Conservation (phyloP, 37 sponge, comb jelly and placozoan species). For the Halichondria panicea region DNA sequence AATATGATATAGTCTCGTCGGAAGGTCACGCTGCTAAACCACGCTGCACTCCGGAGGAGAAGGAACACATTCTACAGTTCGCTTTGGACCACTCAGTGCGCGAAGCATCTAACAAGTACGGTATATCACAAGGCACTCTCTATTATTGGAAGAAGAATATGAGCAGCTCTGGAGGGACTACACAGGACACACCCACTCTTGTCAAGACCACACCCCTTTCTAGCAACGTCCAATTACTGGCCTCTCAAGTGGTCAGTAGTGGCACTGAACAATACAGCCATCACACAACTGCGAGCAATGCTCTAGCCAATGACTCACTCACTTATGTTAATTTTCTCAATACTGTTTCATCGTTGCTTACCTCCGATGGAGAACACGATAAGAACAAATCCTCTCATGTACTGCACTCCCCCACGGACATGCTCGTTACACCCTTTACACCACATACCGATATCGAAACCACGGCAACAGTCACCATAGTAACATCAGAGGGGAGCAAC, state of each 20-base stretch:
- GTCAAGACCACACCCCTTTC: too few species aligned
- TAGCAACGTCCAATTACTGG: too few species aligned
- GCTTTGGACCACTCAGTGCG: constrained; percentile 73
- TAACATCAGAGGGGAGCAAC: neutral
- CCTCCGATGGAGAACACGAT: too few species aligned
- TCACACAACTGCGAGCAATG: too few species aligned
- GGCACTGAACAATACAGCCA: too few species aligned
- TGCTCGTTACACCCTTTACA: constrained; percentile 47
- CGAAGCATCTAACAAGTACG: constrained; percentile 74
- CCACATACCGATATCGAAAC: constrained; percentile 3
- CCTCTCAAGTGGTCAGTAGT: too few species aligned
- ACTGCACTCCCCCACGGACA: constrained; percentile 66
- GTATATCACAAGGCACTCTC: constrained; percentile 64
- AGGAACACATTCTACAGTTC: constrained; percentile 68
- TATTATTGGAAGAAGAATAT: constrained; percentile 75
- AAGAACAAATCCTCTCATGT: too few species aligned
- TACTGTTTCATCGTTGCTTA: constrained; percentile 47
- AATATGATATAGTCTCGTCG: constrained; percentile 72
- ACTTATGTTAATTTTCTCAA: constrained; percentile 45
- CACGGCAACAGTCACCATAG: neutral
- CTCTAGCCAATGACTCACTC: too few species aligned
- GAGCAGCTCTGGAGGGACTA: too few species aligned
- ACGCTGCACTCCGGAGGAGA: constrained; percentile 72
- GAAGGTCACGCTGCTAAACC: constrained; percentile 70
- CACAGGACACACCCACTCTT: too few species aligned